A percentile compares a stretch with the other conserved stretches of the same genome.
phyloP scores from a whole-genome alignment of 1,140 invertebrate species.

The Brachionus asplanchnoidis region DNA sequence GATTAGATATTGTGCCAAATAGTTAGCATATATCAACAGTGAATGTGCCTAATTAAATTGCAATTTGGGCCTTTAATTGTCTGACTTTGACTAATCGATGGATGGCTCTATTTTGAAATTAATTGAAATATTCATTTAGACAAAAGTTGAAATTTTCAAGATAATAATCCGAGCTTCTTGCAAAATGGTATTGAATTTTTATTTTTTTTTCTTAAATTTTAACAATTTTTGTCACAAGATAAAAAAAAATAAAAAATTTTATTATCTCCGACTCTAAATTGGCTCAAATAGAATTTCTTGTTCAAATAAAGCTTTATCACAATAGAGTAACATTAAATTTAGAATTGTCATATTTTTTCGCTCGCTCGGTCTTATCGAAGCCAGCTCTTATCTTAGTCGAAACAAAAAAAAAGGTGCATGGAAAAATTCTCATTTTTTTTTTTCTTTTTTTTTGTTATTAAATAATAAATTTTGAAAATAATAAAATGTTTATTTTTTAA shows the following conservation, averaged over 20 bases:
- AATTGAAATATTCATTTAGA: conserved; percentile 27
- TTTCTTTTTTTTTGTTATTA: neutral
- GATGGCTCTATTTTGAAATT: neutral
- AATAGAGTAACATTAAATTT: neutral
- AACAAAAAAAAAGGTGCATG: neutral
- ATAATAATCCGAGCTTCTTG: conserved; percentile 9
- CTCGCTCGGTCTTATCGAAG: neutral
- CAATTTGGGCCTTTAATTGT: neutral
- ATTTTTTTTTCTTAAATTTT: neutral
- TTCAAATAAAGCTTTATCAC: conserved; percentile 15
- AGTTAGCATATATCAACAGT: neutral
- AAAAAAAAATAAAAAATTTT: neutral
- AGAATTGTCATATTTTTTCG: conserved; percentile 4
- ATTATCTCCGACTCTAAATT: neutral
- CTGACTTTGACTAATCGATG: neutral
- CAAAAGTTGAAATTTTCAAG: neutral
- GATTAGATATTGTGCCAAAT: conserved; percentile 32
- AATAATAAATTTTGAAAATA: neutral
- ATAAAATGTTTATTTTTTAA: conserved; percentile 38
- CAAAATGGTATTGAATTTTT: neutral
- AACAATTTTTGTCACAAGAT: conserved; percentile 21
- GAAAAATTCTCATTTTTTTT: neutral
- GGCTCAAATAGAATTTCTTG: neutral
- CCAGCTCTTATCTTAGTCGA: neutral
- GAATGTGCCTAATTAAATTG: neutral